Evolutionary conservation across 2,113 vertebrate genomes (phyloP), one percentile per base, ranked within the genome.

Genomic region (Podiceps cristatus): DNA sequence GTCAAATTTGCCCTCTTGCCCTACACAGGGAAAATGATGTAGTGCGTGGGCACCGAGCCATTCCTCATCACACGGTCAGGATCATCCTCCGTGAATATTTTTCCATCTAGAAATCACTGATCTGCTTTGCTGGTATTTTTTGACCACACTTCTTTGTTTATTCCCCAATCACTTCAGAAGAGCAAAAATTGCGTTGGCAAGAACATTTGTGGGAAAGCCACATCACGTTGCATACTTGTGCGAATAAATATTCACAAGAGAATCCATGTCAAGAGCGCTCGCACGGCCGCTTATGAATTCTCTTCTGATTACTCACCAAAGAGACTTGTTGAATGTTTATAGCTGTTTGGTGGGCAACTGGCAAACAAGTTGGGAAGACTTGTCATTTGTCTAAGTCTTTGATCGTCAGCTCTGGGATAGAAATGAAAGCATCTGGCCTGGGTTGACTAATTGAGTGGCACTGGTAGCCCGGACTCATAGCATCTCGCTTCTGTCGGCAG

Each of bases 151-250:
- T 71, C 56, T 90, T 53, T 96, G 88, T 95, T 97, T 96, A 88
- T 77, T 95, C 95, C 94, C 90, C 88, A 92, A 80, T 56, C 29
- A 0, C 67, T 55, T 8, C 2, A 17, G 79, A 91, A 53, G 95
- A 97, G 91, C 76, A 31, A 59, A 56, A 74, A 10, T 8, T 24
- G 62, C 64, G 2, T 85, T 96, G 95, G 96, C 96, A 95, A 49
- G 95, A 96, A 95, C 94, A 79, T 28, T 93, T 95, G 94, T 92
- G 96, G 93, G 96, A 95, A 94, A 89, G 90, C 68, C 94, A 2
- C 90, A 45, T 58, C 94, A 84, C 82, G 37, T 63, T 17, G 82
- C 86, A 8, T 68, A 8, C 16, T 90, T 50, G 95, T 22, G 55
- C 78, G 28, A 44, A 23, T 72, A 89, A 95, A 91, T 92, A 95